These are phyloP conservation scores for Microctonus hyperodae DNA, from an alignment of 2,888 invertebrate genomes.

Conservation along the genomic window DNA sequence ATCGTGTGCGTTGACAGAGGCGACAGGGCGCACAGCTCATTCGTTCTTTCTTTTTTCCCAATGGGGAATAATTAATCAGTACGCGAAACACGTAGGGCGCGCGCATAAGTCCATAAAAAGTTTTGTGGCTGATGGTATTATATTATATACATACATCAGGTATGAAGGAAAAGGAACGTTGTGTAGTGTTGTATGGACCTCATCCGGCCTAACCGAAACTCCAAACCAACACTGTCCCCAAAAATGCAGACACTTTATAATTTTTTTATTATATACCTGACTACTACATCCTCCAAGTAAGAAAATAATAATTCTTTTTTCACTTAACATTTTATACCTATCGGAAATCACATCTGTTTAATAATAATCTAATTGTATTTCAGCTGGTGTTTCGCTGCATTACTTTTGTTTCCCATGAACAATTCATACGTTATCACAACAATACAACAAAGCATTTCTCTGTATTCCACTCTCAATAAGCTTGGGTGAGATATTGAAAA, in stretches of 20 bases:
- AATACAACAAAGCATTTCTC: background rate
- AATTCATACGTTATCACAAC: background rate
- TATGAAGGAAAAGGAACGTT: constrained; percentile 29
- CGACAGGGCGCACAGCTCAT: constrained; percentile 15
- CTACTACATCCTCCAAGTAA: background rate
- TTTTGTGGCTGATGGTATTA: constrained; percentile 18
- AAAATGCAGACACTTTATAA: background rate
- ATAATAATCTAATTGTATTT: background rate
- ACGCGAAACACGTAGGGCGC: constrained; percentile 51
- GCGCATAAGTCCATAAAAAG: constrained; percentile 45
- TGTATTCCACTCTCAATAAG: background rate
- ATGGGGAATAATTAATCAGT: constrained; percentile 50
- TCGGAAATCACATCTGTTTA: too few relatives aligned
- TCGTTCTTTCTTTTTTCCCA: too few relatives aligned
- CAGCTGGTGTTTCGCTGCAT: background rate
- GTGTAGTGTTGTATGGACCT: constrained; percentile 22
- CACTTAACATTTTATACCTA: too few relatives aligned
- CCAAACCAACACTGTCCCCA: background rate
- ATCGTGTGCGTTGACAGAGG: background rate
- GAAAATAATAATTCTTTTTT: background rate
- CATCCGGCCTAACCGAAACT: constrained; percentile 32
- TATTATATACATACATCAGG: background rate
- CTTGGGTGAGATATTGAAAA: background rate
- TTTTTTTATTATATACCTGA: background rate
- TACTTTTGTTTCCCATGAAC: background rate